These are phyloP conservation scores for Poeciliopsis turrubarensis DNA, from an alignment of 2,113 vertebrate species.

Conservation along the genomic window DNA sequence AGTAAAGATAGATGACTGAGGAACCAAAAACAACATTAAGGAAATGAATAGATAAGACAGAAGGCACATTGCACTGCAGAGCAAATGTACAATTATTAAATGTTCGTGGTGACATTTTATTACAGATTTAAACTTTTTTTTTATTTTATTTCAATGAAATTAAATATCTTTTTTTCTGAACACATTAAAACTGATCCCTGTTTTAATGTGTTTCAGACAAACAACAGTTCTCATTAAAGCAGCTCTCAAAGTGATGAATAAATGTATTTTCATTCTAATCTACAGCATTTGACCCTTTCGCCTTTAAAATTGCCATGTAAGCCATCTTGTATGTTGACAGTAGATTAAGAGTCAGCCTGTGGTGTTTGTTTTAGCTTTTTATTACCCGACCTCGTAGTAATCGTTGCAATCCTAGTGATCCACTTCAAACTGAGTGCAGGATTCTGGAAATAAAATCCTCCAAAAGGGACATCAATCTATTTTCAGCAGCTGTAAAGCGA, in stretches of 20 bases:
- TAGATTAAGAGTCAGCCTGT: conserved; percentile 36
- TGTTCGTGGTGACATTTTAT: not conserved
- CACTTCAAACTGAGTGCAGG: conserved; percentile 10
- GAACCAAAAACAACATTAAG: too few relatives aligned
- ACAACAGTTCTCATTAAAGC: not conserved
- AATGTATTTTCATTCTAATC: conserved; percentile 64
- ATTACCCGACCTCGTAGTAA: conserved; percentile 44
- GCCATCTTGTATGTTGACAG: conserved; percentile 71
- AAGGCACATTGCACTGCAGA: not conserved
- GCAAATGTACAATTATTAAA: not conserved
- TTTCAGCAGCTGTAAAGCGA: conserved; percentile 15
- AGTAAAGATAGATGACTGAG: not conserved
- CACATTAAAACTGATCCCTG: not conserved
- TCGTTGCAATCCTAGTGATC: conserved; percentile 5
- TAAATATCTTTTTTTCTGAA: not conserved
- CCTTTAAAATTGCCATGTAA: conserved; percentile 63
- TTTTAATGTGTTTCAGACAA: not conserved
- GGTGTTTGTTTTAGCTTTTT: conserved; percentile 61
- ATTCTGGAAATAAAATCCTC: conserved; percentile 11
- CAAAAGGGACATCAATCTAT: conserved; percentile 21
- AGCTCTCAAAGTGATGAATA: conserved; percentile 6
- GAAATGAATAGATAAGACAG: not conserved
- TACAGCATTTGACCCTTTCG: conserved; percentile 69
- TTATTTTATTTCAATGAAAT: not conserved
- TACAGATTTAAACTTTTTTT: not conserved